Conservation (phyloP, 2,113 vertebrate genomes). For the Diphyllodes magnificus region DNA sequence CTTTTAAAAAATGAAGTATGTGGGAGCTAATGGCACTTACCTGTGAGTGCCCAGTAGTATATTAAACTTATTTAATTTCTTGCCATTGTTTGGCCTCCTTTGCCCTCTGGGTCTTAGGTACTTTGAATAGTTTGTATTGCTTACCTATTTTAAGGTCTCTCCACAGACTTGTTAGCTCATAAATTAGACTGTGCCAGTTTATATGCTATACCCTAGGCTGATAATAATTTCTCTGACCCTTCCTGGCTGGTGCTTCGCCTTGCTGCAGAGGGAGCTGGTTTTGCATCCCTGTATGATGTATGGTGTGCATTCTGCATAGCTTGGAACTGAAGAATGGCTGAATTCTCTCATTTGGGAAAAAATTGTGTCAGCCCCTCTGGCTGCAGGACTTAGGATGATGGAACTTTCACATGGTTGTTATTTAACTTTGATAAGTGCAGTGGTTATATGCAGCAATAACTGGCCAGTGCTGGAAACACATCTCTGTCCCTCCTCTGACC, state of each 20-base stretch:
- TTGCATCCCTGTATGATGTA: neutral
- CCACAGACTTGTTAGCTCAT: neutral
- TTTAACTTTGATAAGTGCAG: neutral
- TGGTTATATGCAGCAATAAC: neutral
- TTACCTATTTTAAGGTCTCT: neutral
- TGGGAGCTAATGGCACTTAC: neutral
- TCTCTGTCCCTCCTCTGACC: neutral
- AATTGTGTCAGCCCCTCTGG: neutral
- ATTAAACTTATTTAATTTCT: constrained; percentile 8
- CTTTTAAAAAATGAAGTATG: neutral
- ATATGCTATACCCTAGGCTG: neutral
- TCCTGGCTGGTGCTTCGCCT: neutral
- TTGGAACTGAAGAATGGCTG: neutral
- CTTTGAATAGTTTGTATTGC: neutral
- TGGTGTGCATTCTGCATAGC: neutral
- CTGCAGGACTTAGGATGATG: neutral
- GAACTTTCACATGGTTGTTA: neutral
- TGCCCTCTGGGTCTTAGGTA: neutral
- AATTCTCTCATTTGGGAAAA: neutral
- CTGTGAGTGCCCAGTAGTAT: neutral
- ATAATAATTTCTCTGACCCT: neutral
- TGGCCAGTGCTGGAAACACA: neutral
- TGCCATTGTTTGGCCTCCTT: neutral
- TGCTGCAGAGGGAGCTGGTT: neutral
- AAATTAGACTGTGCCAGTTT: neutral